These are phyloP conservation scores for Menidia beryllina DNA, from an alignment of 2,113 vertebrate species.

Conservation along the genomic window DNA sequence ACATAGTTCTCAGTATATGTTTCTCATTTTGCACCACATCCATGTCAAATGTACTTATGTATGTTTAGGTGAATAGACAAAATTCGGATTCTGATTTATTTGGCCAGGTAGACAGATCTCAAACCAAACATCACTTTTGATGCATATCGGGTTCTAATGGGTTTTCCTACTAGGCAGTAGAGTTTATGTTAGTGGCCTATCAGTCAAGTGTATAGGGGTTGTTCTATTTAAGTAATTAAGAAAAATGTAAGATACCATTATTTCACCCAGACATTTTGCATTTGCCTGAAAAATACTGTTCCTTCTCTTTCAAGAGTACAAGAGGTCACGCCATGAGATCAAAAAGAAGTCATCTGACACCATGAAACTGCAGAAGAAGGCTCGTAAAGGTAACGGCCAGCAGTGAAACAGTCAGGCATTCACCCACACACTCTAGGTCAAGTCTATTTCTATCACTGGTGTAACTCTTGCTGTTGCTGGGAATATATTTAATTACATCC, in stretches of 20 bases:
- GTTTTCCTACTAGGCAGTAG: neutral
- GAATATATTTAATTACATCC: neutral
- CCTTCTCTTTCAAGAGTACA: slow-evolving; percentile 87
- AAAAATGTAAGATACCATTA: neutral
- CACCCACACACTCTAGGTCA: neutral
- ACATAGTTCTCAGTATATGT: no score
- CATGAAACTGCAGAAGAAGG: slow-evolving; percentile 97
- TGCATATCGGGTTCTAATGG: neutral
- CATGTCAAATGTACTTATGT: no score
- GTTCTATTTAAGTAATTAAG: neutral
- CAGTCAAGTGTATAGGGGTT: neutral
- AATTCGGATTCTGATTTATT: no score
- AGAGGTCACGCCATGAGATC: slow-evolving; percentile 96
- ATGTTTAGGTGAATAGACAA: no score
- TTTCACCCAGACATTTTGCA: slow-evolving; percentile 12
- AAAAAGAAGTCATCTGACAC: slow-evolving; percentile 99
- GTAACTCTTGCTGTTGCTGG: neutral
- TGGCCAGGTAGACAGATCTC: no score
- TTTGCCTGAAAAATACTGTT: slow-evolving; percentile 40
- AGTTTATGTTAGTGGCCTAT: neutral
- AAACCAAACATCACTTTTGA: no score
- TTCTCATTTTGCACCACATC: no score
- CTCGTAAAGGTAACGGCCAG: slow-evolving; percentile 89
- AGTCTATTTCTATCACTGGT: neutral
- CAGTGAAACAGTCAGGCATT: neutral